These are phyloP conservation scores for Drosophila trapezifrons DNA, from an alignment of 1,140 invertebrate species.

Conservation along the genomic window DNA sequence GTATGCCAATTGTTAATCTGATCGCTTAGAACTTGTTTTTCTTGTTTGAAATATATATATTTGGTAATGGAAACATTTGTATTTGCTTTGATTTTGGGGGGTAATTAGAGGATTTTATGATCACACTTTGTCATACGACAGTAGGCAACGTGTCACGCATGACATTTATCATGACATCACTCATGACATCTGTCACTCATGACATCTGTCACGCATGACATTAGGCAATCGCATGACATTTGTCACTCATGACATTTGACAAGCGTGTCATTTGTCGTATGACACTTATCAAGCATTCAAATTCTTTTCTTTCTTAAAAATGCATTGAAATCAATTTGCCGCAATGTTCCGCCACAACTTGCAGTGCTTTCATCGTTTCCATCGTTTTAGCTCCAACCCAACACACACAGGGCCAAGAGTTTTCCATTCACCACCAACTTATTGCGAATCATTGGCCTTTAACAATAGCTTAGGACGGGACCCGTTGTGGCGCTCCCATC, in stretches of 20 bases:
- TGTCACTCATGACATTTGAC: too few relatives aligned
- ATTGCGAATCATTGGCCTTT: slow-evolving; percentile 56
- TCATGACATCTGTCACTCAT: too few relatives aligned
- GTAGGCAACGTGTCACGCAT: too few relatives aligned
- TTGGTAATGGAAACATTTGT: slow-evolving; percentile 3
- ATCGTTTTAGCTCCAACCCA: not conserved
- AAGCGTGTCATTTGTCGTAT: too few relatives aligned
- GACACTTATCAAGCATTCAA: too few relatives aligned
- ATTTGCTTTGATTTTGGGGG: not conserved
- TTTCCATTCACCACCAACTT: slow-evolving; percentile 25
- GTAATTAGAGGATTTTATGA: not conserved
- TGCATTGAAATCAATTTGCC: slow-evolving; percentile 11
- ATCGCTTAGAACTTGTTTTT: slow-evolving; percentile 10
- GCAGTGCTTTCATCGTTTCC: not conserved
- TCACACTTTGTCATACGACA: too few relatives aligned
- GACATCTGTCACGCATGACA: too few relatives aligned
- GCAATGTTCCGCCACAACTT: slow-evolving; percentile 1
- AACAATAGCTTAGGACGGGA: slow-evolving; percentile 34
- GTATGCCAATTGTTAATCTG: not conserved
- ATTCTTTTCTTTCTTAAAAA: slow-evolving; percentile 1
- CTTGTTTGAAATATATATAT: slow-evolving; percentile 4
- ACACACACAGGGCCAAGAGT: slow-evolving; percentile 4
- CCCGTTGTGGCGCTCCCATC: slow-evolving; percentile 12
- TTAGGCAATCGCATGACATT: too few relatives aligned
- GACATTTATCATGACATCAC: too few relatives aligned